Evolutionary conservation across 2,888 invertebrate genomes (phyloP).

Genomic region (Himalopsyche anomala): DNA sequence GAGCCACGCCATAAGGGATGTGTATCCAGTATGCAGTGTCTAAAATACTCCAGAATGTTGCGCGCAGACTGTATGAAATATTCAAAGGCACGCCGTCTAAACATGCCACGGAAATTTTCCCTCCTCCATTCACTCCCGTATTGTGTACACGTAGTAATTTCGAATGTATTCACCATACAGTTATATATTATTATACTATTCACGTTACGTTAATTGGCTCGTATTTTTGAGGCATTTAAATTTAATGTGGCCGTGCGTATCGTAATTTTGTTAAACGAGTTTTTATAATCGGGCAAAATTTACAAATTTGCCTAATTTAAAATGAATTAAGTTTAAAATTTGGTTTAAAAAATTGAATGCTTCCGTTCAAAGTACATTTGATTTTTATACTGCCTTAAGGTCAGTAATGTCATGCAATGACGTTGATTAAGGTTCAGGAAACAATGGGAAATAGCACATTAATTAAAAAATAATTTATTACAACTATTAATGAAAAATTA

Average conservation of each 20-base stretch:
- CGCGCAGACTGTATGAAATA: conserved; percentile 8
- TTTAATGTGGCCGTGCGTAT: not conserved
- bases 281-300: not conserved
- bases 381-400: too few species aligned
- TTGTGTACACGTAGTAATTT: conserved; percentile 28
- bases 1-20: conserved; percentile 1
- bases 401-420: too few species aligned
- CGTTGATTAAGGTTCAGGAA: too few species aligned
- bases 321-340: not conserved
- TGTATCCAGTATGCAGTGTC: conserved; percentile 26
- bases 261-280: not conserved
- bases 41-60: not conserved
- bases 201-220: conserved; percentile 20
- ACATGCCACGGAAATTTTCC: not conserved
- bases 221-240: not conserved
- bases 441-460: too few species aligned
- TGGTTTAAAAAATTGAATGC: too few species aligned
- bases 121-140: too few species aligned
- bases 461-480: too few species aligned
- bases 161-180: not conserved
- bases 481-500: too few species aligned
- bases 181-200: not conserved
- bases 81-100: not conserved
- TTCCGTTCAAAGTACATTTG: too few species aligned
- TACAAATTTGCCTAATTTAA: not conserved